Percentiles rank a stretch among this genome's conserved stretches.
These are phyloP conservation scores for Balaenoptera acutorostrata DNA, from an alignment of 2,113 vertebrate species.

Conservation along the genomic window DNA sequence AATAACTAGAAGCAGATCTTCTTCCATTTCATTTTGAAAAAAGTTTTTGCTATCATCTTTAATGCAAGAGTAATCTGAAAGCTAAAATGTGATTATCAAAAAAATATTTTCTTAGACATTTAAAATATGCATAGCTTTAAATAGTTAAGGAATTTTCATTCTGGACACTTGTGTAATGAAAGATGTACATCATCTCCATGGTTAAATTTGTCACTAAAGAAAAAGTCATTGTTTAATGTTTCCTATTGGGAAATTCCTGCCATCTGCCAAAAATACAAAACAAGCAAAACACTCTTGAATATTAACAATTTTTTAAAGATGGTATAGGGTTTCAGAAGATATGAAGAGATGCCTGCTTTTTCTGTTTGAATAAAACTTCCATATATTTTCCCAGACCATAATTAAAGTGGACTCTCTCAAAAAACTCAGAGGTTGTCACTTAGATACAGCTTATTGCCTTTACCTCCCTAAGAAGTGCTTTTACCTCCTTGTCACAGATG, in stretches of 20 bases:
- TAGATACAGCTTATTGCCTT: no score
- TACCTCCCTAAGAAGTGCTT: neutral
- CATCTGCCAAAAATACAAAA: neutral
- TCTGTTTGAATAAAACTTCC: neutral
- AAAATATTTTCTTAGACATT: neutral
- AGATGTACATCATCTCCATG: rapidly evolving
- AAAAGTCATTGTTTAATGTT: neutral
- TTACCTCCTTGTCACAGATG: neutral
- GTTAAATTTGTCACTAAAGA: neutral
- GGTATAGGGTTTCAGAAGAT: neutral
- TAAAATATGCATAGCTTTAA: neutral
- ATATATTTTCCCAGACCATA: rapidly evolving
- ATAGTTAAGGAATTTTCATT: neutral
- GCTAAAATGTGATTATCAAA: neutral
- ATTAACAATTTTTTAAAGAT: neutral
- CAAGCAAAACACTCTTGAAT: neutral
- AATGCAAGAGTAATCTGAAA: neutral
- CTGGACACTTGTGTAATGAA: neutral
- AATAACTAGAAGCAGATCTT: no score
- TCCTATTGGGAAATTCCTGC: neutral
- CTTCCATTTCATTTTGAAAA: neutral
- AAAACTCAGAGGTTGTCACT: neutral
- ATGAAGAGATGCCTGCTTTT: neutral
- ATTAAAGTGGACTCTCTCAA: neutral
- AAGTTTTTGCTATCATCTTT: neutral